Conservation (phyloP, 2,113 vertebrate species). For the Cariama cristata region DNA sequence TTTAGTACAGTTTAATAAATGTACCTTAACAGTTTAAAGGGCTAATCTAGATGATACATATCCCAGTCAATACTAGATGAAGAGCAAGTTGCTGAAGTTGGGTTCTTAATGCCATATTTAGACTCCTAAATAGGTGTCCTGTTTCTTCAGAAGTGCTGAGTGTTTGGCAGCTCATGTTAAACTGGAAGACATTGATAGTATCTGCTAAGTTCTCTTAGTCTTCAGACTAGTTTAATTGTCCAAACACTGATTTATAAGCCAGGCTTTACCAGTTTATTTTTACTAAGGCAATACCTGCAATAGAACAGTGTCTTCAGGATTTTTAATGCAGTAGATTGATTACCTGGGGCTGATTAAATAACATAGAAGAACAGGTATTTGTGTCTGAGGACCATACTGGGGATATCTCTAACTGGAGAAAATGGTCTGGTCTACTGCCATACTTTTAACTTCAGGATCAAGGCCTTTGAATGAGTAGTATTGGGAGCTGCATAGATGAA, state of each 20-base stretch:
- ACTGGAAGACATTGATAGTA: background rate
- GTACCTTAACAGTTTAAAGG: background rate
- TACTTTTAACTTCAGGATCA: background rate
- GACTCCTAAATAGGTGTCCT: background rate
- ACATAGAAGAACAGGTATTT: background rate
- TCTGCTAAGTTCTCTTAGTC: background rate
- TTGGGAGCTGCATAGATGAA: background rate
- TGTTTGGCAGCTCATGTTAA: background rate
- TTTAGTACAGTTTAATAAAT: background rate
- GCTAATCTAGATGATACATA: background rate
- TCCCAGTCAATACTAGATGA: background rate
- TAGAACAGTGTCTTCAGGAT: background rate
- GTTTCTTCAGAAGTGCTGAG: background rate
- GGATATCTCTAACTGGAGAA: background rate
- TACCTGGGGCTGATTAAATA: background rate
- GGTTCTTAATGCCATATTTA: background rate
- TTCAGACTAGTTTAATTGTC: background rate
- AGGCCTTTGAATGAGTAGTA: background rate
- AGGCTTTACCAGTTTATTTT: background rate
- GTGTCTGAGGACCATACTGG: background rate
- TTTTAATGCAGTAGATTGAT: background rate
- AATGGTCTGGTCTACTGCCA: fast-evolving
- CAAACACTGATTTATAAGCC: background rate
- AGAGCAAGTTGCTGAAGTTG: background rate
- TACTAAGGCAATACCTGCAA: background rate